Conservation (phyloP, 2,888 invertebrate genomes). For the Augochlorella aurata region DNA sequence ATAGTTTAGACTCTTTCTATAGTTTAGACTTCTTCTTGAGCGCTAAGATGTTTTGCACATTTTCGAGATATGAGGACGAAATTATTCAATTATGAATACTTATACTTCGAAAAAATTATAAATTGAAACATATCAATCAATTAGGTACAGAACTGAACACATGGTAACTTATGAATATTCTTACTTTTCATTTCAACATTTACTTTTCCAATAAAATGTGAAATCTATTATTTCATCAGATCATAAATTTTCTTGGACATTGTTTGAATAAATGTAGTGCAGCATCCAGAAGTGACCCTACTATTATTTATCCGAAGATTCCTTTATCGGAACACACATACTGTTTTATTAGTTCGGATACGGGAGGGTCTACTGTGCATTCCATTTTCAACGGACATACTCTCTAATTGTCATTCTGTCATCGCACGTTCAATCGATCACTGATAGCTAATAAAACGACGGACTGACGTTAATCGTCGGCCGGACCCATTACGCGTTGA, state of each 20-base stretch:
- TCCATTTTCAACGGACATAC: not conserved
- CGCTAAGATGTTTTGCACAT: too few species aligned
- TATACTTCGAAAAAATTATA: not conserved
- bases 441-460: slow-evolving; percentile 37
- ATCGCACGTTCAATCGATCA: slow-evolving; percentile 23
- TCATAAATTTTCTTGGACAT: not conserved
- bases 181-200: not conserved
- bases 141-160: not conserved
- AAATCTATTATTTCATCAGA: not conserved
- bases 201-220: not conserved
- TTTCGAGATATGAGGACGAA: not conserved
- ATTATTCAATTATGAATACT: not conserved
- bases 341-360: not conserved
- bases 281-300: not conserved
- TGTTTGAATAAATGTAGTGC: not conserved
- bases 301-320: not conserved
- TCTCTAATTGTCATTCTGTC: slow-evolving; percentile 6
- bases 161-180: not conserved
- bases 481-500: slow-evolving; percentile 9
- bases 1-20: too few species aligned
- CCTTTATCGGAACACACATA: not conserved
- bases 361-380: not conserved
- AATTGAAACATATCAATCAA: not conserved
- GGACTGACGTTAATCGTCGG: slow-evolving; percentile 32
- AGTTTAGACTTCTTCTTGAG: too few species aligned